Evolutionary conservation across 2,113 vertebrate species (phyloP).

Genomic region (Danionella cerebrum): DNA sequence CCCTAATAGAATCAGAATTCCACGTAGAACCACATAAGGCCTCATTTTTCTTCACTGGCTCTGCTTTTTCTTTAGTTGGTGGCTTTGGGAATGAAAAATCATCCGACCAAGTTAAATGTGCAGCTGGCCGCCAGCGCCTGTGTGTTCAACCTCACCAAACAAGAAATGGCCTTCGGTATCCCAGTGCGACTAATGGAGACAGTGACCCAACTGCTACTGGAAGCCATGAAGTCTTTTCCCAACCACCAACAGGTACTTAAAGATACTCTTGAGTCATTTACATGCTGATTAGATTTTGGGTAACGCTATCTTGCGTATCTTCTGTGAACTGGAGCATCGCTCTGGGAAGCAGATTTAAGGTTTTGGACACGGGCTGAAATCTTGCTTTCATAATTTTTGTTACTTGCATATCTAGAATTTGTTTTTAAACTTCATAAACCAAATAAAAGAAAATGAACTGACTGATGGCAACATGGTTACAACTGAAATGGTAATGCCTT

Average conservation of each 20-base stretch:
- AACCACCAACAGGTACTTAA: slow-evolving; percentile 83
- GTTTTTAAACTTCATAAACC: too few species aligned
- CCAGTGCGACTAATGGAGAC: slow-evolving; percentile 84
- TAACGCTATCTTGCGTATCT: too few species aligned
- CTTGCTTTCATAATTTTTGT: too few species aligned
- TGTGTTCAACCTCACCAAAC: slow-evolving; percentile 97
- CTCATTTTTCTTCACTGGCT: background rate
- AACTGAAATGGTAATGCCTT: too few species aligned
- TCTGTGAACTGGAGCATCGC: too few species aligned
- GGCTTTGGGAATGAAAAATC: slow-evolving; percentile 94
- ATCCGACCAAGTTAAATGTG: slow-evolving; percentile 88
- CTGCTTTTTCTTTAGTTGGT: slow-evolving; percentile 72
- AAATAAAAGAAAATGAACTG: too few species aligned
- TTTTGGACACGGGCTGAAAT: too few species aligned
- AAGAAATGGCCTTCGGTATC: slow-evolving; percentile 90
- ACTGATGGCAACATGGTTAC: too few species aligned
- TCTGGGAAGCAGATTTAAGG: too few species aligned
- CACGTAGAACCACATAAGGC: background rate
- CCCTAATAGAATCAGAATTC: slow-evolving; percentile 7
- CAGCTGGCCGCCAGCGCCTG: slow-evolving; percentile 95
- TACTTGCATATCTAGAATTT: too few species aligned
- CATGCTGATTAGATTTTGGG: background rate
- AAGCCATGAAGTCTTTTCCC: slow-evolving; percentile 97
- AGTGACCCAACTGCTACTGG: slow-evolving; percentile 86
- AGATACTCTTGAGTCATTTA: background rate